phyloP scores from a whole-genome alignment of 2,113 vertebrate genomes.

The Cathartes aura region DNA sequence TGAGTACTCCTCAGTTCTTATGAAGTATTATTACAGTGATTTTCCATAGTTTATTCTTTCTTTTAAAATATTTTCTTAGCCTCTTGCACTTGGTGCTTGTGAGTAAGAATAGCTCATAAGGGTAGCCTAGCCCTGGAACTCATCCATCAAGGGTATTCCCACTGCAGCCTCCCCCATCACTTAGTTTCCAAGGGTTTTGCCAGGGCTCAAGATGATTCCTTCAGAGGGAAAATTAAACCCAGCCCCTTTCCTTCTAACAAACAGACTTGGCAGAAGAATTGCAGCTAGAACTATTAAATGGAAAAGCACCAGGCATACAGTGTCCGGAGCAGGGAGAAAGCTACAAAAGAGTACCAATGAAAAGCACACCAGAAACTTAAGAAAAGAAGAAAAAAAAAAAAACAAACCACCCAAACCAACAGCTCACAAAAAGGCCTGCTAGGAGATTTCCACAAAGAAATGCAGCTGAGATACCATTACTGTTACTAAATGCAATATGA shows the following conservation, averaged over 20 bases:
- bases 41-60: neutral
- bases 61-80: neutral
- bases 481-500: neutral
- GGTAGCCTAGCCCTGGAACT: neutral
- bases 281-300: neutral
- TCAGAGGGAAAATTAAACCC: neutral
- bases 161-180: neutral
- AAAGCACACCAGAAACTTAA: neutral
- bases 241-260: neutral
- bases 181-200: constrained; percentile 10
- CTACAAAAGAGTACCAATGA: neutral
- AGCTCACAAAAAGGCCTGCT: neutral
- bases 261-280: constrained; percentile 8
- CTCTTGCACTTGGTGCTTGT: neutral
- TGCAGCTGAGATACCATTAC: neutral
- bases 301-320: neutral
- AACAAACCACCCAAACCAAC: neutral
- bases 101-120: neutral
- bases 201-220: neutral
- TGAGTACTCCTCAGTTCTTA: neutral
- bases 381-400: neutral
- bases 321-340: neutral
- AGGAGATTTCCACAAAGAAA: neutral
- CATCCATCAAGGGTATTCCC: neutral
- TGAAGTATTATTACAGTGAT: neutral